Evolutionary conservation across 2,888 invertebrate genomes (phyloP).

Genomic region (Therioaphis trifolii): DNA sequence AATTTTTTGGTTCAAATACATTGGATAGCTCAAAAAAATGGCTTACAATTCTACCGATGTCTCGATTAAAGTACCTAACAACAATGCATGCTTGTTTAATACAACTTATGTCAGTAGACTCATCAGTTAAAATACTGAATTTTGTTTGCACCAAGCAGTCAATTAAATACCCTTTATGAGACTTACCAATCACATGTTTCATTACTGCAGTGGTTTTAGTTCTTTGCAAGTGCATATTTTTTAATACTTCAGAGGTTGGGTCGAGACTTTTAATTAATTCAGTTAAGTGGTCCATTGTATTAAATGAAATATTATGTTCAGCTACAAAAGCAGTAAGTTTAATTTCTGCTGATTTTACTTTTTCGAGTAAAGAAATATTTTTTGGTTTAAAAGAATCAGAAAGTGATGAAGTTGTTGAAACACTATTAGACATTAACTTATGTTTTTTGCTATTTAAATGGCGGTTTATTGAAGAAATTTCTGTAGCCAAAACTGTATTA

Average conservation of each 20-base stretch:
- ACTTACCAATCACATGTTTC: constrained; percentile 66
- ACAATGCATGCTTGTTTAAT: constrained; percentile 38
- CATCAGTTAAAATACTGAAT: constrained; percentile 65
- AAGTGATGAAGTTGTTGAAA: no score
- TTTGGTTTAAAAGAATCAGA: no score
- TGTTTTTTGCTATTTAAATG: no score
- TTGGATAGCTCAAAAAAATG: constrained; percentile 37
- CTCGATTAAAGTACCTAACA: constrained; percentile 2
- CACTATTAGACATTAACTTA: no score
- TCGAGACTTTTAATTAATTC: constrained; percentile 63
- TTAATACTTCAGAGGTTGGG: constrained; percentile 64
- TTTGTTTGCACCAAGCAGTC: constrained; percentile 51
- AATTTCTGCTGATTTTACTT: constrained; percentile 64
- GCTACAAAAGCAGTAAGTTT: constrained; percentile 65
- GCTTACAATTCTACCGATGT: constrained; percentile 8
- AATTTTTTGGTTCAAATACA: neutral
- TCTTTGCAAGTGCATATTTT: constrained; percentile 62
- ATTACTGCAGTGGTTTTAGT: constrained; percentile 64
- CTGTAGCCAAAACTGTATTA: no score
- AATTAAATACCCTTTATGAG: constrained; percentile 65
- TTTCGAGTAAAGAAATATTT: no score
- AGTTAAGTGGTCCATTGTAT: constrained; percentile 63
- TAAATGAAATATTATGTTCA: constrained; percentile 64
- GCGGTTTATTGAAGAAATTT: no score
- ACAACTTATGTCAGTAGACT: no score